Base-by-base conservation (phyloP, 2,797 vertebrate genomes). In the Fratercula arctica region DNA sequence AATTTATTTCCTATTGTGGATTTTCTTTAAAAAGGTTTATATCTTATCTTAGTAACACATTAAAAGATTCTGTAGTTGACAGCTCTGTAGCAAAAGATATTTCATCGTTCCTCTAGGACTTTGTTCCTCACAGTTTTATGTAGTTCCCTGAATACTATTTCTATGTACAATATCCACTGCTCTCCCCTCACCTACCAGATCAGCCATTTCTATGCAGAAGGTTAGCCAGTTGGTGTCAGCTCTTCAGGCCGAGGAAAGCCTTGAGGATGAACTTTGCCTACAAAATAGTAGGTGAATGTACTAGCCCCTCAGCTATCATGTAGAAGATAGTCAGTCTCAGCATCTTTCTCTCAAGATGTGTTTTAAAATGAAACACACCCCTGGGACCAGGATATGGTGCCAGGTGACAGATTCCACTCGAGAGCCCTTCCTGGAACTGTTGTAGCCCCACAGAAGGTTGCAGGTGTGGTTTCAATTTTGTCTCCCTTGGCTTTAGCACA, bases 41-140 rank as follows among this genome's bases (percentile, higher is more conserved):
- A 95, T 66, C 57, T 93, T 84, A 87, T 81, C 93, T 94, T 72
- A 70, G 77, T 91, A 84, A 94, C 61, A 88, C 83, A 81, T 96
- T 95, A 93, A 95, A 95, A 94, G 63, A 89, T 87, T 51, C n/a
- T 75, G 85, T 90, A 85, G 75, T 76, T 80, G 72, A 78, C 41
- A 93, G 41, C 57, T 95, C 88, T 69, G 48, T 86, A 79, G 90
- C 31, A 90, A 73, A 93, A 89, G 83, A 43, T 35, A 80, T 91
- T 96, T 97, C 35, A 96, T 82, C 79, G 92, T 93, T 92, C 80
- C 87, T 96, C 60, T 54, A 94, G 72, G 76, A 93, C 63, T 88
- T 95, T 96, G 85, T 96, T 95, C 87, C 81, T 85, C 43, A 83
- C 81, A 92, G 74, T 95, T 97, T 90, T 78, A 61, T 86, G 79